Percentiles rank a stretch among this genome's conserved stretches.
Evolutionary conservation across 2,888 invertebrate species (phyloP).

Genomic region (Amphipoea oculea): DNA sequence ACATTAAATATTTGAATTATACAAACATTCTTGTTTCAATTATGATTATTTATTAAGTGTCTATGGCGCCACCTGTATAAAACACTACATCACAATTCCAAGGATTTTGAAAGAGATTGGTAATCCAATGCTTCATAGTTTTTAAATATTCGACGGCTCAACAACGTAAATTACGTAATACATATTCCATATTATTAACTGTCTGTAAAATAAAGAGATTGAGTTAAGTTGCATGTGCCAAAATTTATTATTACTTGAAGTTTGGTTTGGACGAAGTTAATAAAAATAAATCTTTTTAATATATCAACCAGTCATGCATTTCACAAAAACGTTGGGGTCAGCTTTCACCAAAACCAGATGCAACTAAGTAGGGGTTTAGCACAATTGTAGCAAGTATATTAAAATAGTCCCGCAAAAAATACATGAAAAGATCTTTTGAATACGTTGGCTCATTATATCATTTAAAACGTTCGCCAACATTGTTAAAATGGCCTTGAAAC

Average conservation of each 20-base stretch:
- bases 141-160: not conserved
- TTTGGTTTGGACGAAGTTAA: no score
- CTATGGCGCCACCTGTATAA: not conserved
- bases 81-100: not conserved
- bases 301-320: not conserved
- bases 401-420: slow-evolving; percentile 12
- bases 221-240: not conserved
- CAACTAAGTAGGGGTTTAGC: not conserved
- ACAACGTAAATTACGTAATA: not conserved
- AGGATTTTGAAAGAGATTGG: not conserved
- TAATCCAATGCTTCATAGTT: not conserved
- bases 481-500: slow-evolving; percentile 14
- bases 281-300: not conserved
- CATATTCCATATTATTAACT: not conserved
- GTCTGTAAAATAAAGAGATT: not conserved
- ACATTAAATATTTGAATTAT: slow-evolving; percentile 84
- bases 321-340: not conserved
- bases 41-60: not conserved
- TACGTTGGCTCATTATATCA: not conserved
- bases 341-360: not conserved
- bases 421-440: slow-evolving; percentile 1
- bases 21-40: slow-evolving; percentile 46
- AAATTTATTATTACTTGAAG: not conserved
- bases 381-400: not conserved
- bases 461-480: slow-evolving; percentile 1